Percentiles rank a stretch among this genome's conserved stretches.
These are phyloP conservation scores for Ctenicera cuprea DNA, from an alignment of 2,888 invertebrate species.

Conservation along the genomic window DNA sequence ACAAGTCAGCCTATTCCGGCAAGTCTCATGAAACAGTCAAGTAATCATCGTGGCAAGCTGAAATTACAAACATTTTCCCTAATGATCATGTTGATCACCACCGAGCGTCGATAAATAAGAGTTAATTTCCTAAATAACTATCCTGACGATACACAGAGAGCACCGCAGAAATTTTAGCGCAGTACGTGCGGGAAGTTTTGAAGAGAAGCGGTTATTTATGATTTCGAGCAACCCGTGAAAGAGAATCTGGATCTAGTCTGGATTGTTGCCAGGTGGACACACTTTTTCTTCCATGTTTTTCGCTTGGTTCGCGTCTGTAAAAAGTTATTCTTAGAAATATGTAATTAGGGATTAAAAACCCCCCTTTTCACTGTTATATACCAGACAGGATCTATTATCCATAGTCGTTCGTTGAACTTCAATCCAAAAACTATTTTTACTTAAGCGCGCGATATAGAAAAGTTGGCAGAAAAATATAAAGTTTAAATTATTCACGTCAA, in stretches of 20 bases:
- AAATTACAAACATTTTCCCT: constrained; percentile 4
- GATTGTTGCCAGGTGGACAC: constrained; percentile 60
- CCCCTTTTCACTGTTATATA: constrained; percentile 7
- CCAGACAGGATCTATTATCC: neutral
- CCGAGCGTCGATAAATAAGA: neutral
- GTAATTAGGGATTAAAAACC: constrained; percentile 41
- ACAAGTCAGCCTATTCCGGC: neutral
- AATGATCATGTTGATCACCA: constrained; percentile 15
- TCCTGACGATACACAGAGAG: neutral
- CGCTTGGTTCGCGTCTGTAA: constrained; percentile 56
- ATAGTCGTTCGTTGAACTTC: constrained; percentile 29
- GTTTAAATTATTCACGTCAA: constrained; percentile 7
- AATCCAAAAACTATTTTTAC: neutral
- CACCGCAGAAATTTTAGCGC: neutral
- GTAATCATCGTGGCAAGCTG: too few species aligned
- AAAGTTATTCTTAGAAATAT: constrained; percentile 58
- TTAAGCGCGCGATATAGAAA: neutral
- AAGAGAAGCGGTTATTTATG: constrained; percentile 58
- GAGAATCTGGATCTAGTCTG: constrained; percentile 53
- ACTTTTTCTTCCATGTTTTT: constrained; percentile 52
- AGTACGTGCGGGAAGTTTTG: neutral
- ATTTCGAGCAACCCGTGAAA: constrained; percentile 45
- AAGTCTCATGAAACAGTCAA: too few species aligned
- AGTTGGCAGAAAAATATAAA: constrained; percentile 1
- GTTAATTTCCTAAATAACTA: constrained; percentile 8